Evolutionary conservation across 1,140 invertebrate species (phyloP), one percentile per base, ranked within the genome.

Genomic region (Planococcus citri): DNA sequence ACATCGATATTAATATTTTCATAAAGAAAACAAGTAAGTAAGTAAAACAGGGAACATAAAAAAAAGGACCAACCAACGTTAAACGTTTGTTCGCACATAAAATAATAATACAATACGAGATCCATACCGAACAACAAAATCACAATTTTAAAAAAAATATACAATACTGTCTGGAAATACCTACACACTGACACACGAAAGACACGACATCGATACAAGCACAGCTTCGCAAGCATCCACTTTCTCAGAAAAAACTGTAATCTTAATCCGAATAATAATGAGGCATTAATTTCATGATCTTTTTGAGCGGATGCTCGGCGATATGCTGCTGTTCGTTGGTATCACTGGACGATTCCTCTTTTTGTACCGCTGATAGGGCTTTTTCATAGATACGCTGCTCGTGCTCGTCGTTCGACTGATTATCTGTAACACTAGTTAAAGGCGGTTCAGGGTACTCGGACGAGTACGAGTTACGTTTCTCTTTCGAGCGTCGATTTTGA

Each of bases 401-500:
- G 60, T 64, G 60, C 17, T 64, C 60, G 25, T 64, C 60, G 25
- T 64, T 64, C 60, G 60, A 64, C 60, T 64, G 60, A 64, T 64
- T 64, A 64, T 64, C 60, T 25, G 60, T 27, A 24, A 64, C 94
- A 20, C 85, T 87, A 4, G 94, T 94, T 60, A 98, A 79, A 0
- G 97, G 82, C 29, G 29, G 29, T 79, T 97, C 94, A 21, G 95
- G 82, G 77, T 98, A 95, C 79, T 97, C 97, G 14, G 91, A 95
- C 78, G 97, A 97, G 10, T 64, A 64, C 25, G 60, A 64, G 60
- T 64, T 64, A 64, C 60, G 60, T 64, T 71, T 71, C 51, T 71
- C 68, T 68, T 97, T 97, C 94, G 97, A 97, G 79, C 95, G 86
- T 75, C 95, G 84, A 83, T 97, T 97, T 82, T 97, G 94, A 83